A percentile compares a stretch with the other conserved stretches of the same genome.
These are phyloP conservation scores for Caracal caracal DNA, from an alignment of 2,113 vertebrate species.

Conservation along the genomic window DNA sequence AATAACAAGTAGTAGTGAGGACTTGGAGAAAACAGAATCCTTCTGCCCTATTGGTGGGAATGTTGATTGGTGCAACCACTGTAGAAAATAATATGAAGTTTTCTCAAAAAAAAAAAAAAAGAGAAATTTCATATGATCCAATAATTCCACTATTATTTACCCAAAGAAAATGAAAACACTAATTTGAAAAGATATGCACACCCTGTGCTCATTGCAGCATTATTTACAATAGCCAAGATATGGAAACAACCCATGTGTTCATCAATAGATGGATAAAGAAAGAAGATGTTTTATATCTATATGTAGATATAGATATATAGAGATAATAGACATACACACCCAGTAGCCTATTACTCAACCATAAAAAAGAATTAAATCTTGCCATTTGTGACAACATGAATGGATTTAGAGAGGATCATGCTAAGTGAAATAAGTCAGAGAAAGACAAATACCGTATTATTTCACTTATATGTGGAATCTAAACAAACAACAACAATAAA, in stretches of 20 bases:
- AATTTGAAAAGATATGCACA: neutral
- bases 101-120: neutral
- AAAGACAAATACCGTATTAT: neutral
- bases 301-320: no score
- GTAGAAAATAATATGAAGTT: neutral
- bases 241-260: neutral
- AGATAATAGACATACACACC: neutral
- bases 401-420: neutral
- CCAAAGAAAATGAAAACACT: neutral
- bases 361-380: neutral
- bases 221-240: neutral
- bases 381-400: neutral
- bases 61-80: neutral
- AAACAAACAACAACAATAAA: neutral
- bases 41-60: neutral
- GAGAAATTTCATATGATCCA: neutral
- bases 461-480: neutral
- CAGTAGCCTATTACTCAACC: neutral
- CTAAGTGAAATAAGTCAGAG: neutral
- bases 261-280: neutral
- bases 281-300: neutral
- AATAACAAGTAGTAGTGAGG: neutral
- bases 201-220: neutral
- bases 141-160: neutral
- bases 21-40: neutral